Percentiles rank a stretch among this genome's conserved stretches.
phyloP scores from a whole-genome alignment of 2,888 invertebrate species.

The Himalopsyche anomala region DNA sequence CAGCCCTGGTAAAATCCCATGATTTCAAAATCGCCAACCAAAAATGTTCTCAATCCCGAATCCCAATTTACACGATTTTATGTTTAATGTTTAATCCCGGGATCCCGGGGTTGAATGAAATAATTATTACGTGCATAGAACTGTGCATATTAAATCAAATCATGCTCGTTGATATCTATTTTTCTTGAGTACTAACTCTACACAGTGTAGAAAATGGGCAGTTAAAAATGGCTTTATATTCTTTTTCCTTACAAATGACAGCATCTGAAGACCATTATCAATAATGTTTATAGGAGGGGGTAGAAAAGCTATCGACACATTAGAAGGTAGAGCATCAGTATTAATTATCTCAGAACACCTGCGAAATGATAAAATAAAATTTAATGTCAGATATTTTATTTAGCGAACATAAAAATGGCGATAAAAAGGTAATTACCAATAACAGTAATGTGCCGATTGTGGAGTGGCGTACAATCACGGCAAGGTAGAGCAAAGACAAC shows the following conservation, averaged over 20 bases:
- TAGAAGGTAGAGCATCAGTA: conserved; percentile 32
- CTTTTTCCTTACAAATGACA: background rate
- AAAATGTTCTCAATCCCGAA: too few species aligned
- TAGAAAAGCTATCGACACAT: conserved; percentile 19
- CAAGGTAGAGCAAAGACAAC: background rate
- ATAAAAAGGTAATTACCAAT: conserved; percentile 52
- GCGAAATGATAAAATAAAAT: conserved; percentile 40
- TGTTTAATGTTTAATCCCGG: too few species aligned
- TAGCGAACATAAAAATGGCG: conserved; percentile 43
- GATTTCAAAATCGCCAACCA: too few species aligned
- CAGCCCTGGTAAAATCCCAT: too few species aligned
- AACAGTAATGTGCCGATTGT: conserved; percentile 12
- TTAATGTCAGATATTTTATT: conserved; percentile 47
- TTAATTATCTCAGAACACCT: conserved; percentile 36
- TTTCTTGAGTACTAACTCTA: too few species aligned
- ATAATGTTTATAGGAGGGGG: background rate
- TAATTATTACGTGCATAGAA: too few species aligned
- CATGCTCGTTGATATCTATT: too few species aligned
- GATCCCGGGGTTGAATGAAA: too few species aligned
- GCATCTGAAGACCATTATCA: conserved; percentile 11
- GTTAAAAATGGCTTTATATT: too few species aligned
- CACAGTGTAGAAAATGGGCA: too few species aligned
- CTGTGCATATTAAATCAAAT: too few species aligned
- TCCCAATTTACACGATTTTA: too few species aligned
- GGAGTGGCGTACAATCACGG: background rate